These are phyloP conservation scores for Rhinichthys osculus DNA, from an alignment of 2,797 vertebrate genomes.

Conservation along the genomic window DNA sequence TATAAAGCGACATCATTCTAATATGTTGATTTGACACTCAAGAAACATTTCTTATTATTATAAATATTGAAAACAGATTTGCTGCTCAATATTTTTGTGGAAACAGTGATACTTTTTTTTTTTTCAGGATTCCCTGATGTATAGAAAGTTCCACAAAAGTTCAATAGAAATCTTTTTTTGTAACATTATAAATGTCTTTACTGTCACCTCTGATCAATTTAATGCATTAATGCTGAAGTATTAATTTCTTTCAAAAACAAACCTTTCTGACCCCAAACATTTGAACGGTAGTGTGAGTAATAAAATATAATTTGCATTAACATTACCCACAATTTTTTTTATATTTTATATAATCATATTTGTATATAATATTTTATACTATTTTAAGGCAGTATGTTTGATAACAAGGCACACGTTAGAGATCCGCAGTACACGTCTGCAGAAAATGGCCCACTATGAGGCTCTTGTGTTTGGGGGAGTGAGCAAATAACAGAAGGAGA, in stretches of 20 bases:
- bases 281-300: not conserved
- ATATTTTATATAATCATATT: not conserved
- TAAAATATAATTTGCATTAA: not conserved
- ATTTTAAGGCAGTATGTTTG: not conserved
- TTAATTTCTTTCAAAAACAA: not conserved
- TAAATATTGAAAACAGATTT: not conserved
- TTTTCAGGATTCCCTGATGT: not conserved
- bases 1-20: not conserved
- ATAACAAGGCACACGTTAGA: not conserved
- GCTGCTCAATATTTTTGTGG: not conserved
- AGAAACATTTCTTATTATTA: not conserved
- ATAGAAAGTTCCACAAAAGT: too few relatives aligned
- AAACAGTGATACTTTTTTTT: not conserved
- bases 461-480: conserved; percentile 20
- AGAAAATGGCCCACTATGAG: not conserved
- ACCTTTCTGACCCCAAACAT: not conserved
- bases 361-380: not conserved
- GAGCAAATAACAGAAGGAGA: conserved; percentile 39
- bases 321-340: not conserved
- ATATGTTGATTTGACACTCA: not conserved
- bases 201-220: not conserved
- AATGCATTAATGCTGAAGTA: not conserved
- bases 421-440: not conserved
- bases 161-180: too few relatives aligned
- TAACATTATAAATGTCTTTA: too few relatives aligned